Percentiles rank a stretch among this genome's conserved stretches.
Evolutionary conservation across 1,140 invertebrate genomes (phyloP).

Genomic region (Euura lappo): DNA sequence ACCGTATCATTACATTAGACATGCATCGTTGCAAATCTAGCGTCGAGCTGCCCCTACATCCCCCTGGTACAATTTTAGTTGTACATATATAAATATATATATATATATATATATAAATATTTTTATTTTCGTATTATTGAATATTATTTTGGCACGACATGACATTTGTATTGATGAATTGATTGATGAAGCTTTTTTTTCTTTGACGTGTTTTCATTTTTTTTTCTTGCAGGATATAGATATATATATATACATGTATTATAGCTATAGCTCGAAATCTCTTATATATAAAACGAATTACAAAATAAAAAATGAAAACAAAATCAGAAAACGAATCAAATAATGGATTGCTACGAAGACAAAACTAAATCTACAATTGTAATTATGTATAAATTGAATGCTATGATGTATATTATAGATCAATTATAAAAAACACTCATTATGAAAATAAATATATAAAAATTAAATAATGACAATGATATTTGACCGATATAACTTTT

Average conservation of each 20-base stretch:
- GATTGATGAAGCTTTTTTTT: neutral
- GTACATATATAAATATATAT: too few species aligned
- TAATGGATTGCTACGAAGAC: neutral
- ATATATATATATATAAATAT: too few species aligned
- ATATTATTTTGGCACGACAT: neutral
- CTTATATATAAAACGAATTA: too few species aligned
- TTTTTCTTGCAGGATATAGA: neutral
- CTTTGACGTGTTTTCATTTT: neutral
- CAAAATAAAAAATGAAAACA: neutral
- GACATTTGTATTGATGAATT: neutral
- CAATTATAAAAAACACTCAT: conserved; percentile 62
- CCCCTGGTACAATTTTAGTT: too few species aligned
- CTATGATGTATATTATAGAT: conserved; percentile 64
- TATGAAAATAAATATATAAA: conserved; percentile 58
- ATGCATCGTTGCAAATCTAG: too few species aligned
- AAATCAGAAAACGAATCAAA: neutral
- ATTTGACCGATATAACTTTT: too few species aligned
- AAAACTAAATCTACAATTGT: conserved; percentile 54
- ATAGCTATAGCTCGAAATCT: too few species aligned
- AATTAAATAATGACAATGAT: conserved; percentile 41
- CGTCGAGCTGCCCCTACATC: too few species aligned
- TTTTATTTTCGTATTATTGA: neutral
- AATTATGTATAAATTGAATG: conserved; percentile 62
- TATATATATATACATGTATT: too few species aligned
- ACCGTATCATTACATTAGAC: too few species aligned